Conservation (phyloP, 2,797 vertebrate species). For the Apogon talboti region DNA sequence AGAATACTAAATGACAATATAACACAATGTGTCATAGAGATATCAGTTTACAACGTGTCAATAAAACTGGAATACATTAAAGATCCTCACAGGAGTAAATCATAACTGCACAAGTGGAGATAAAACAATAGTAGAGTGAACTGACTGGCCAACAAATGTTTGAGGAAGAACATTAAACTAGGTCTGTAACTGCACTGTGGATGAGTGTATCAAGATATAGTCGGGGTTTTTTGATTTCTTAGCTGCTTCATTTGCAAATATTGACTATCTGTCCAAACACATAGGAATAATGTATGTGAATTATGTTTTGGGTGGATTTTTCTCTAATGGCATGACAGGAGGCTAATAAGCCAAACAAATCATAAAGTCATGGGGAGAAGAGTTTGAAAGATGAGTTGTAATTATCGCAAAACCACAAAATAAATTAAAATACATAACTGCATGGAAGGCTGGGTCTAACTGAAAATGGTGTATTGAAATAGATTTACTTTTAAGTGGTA, state of each 20-base stretch:
- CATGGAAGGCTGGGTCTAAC: not conserved
- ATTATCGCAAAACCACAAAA: not conserved
- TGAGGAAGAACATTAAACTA: constrained; percentile 7
- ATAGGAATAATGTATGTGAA: constrained; percentile 19
- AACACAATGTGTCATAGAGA: too few relatives aligned
- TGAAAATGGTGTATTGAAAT: not conserved
- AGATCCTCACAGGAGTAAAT: too few relatives aligned
- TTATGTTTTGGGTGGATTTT: constrained; percentile 19
- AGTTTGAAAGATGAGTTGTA: constrained; percentile 14
- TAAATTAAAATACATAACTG: constrained; percentile 1
- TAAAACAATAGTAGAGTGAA: not conserved
- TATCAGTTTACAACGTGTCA: too few relatives aligned
- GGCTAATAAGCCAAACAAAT: constrained; percentile 24
- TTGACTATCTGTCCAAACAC: constrained; percentile 29
- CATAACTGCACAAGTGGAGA: not conserved
- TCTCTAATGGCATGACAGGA: not conserved
- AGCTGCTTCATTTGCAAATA: constrained; percentile 15
- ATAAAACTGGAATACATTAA: too few relatives aligned
- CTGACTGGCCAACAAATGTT: not conserved
- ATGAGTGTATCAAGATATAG: constrained; percentile 18
- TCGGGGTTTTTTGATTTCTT: constrained; percentile 8
- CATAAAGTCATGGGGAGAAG: constrained; percentile 1
- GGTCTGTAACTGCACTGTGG: not conserved
- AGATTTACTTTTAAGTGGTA: not conserved
- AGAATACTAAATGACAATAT: too few relatives aligned